Conservation (phyloP, 2,797 vertebrate species). For the Acipenser oxyrinchus region DNA sequence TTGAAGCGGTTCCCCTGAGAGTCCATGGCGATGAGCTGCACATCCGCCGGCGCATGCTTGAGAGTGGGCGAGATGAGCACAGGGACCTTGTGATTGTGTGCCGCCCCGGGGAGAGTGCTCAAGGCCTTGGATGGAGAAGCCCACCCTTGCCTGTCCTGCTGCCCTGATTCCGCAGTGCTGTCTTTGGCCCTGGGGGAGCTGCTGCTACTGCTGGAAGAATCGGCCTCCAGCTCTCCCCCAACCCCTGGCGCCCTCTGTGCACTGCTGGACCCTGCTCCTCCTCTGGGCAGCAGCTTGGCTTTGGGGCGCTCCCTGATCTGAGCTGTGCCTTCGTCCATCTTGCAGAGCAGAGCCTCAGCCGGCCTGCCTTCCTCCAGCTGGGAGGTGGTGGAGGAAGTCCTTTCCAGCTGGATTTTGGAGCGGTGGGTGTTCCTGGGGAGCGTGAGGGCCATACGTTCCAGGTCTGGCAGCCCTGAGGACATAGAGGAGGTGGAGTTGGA, state of each 20-base stretch:
- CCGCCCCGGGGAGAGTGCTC: constrained; percentile 55
- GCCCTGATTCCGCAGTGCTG: constrained; percentile 51
- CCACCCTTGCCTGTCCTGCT: constrained; percentile 69
- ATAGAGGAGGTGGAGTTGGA: constrained; percentile 98
- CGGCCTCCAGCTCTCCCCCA: constrained; percentile 53
- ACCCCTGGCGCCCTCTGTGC: constrained; percentile 56
- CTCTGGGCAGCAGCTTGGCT: constrained; percentile 84
- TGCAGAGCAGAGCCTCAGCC: constrained; percentile 62
- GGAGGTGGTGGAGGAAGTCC: constrained; percentile 66
- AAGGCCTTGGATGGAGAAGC: constrained; percentile 75
- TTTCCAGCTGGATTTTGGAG: constrained; percentile 82
- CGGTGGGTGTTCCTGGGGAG: constrained; percentile 80
- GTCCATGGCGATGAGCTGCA: constrained; percentile 90
- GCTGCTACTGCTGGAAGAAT: constrained; percentile 28
- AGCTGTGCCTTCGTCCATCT: constrained; percentile 79
- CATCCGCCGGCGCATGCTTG: constrained; percentile 85
- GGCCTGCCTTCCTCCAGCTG: constrained; percentile 66
- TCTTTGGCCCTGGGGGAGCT: constrained; percentile 60
- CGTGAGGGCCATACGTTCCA: constrained; percentile 79
- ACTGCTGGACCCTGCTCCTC: constrained; percentile 36
- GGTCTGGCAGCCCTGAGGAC: constrained; percentile 89
- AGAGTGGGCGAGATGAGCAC: constrained; percentile 94
- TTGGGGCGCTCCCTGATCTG: constrained; percentile 88
- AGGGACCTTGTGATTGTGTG: constrained; percentile 97
- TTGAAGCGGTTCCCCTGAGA: constrained; percentile 98